These are phyloP conservation scores for Adelges cooleyi DNA, from an alignment of 1,140 invertebrate species.

Conservation along the genomic window DNA sequence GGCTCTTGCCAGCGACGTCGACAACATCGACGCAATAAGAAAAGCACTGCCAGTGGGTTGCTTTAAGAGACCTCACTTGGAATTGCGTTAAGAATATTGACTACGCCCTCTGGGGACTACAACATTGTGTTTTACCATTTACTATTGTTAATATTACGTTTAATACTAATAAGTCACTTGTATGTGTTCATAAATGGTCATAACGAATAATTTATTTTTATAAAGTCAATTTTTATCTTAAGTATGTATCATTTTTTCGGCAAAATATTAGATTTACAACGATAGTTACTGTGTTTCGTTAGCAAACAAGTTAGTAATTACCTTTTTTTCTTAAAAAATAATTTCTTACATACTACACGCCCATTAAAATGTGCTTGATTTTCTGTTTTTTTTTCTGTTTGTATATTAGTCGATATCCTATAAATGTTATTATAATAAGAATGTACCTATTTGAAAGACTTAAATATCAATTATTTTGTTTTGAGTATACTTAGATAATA, in stretches of 20 bases:
- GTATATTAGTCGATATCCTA: too few relatives aligned
- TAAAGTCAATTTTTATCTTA: too few relatives aligned
- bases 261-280: neutral
- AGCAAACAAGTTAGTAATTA: neutral
- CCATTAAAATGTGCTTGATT: neutral
- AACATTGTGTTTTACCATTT: neutral
- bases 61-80: slow-evolving; percentile 46
- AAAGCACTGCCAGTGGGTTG: slow-evolving; percentile 72
- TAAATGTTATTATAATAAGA: too few relatives aligned
- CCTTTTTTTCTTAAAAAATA: neutral
- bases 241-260: too few relatives aligned
- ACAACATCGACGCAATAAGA: slow-evolving; percentile 74
- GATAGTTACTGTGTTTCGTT: neutral
- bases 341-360: neutral
- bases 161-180: neutral
- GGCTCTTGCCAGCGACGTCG: slow-evolving; percentile 61
- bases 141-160: slow-evolving; percentile 7
- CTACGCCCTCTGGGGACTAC: neutral
- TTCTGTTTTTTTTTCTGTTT: too few relatives aligned
- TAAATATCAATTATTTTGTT: neutral
- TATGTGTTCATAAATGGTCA: slow-evolving; percentile 2
- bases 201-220: too few relatives aligned
- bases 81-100: slow-evolving; percentile 4
- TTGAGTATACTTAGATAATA: neutral
- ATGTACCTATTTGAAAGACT: neutral